These are phyloP conservation scores for Amniataba percoides DNA, from an alignment of 2,797 vertebrate genomes.

Conservation along the genomic window DNA sequence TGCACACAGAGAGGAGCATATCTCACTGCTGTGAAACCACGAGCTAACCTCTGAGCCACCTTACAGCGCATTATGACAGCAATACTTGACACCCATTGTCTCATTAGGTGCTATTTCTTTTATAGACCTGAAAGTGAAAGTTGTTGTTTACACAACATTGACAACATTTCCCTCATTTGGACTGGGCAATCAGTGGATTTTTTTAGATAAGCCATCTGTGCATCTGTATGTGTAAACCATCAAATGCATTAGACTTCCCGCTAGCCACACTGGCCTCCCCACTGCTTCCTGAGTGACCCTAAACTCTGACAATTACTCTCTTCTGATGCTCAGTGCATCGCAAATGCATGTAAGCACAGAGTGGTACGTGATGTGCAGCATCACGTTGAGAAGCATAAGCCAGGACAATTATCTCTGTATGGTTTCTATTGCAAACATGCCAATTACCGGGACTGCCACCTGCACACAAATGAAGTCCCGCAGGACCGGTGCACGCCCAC, in stretches of 20 bases:
- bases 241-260: conserved; percentile 36
- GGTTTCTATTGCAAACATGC: conserved; percentile 60
- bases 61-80: neutral
- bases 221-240: conserved; percentile 30
- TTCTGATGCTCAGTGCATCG: conserved; percentile 10
- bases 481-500: conserved; percentile 20
- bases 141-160: conserved; percentile 10
- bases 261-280: conserved; percentile 17
- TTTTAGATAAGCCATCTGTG: conserved; percentile 36
- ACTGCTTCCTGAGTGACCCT: conserved; percentile 53
- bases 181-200: neutral
- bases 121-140: conserved; percentile 13
- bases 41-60: conserved; percentile 11
- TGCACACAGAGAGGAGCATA: neutral
- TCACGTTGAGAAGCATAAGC: conserved; percentile 62
- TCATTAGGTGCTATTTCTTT: conserved; percentile 1
- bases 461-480: conserved; percentile 59
- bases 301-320: conserved; percentile 48
- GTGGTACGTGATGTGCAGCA: conserved; percentile 12
- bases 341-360: conserved; percentile 27
- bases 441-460: conserved; percentile 56
- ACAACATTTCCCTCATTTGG: conserved; percentile 6
- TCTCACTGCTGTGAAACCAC: neutral
- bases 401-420: conserved; percentile 67
- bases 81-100: neutral